phyloP scores from a whole-genome alignment of 2,797 vertebrate genomes.

The Etheostoma nigrum region DNA sequence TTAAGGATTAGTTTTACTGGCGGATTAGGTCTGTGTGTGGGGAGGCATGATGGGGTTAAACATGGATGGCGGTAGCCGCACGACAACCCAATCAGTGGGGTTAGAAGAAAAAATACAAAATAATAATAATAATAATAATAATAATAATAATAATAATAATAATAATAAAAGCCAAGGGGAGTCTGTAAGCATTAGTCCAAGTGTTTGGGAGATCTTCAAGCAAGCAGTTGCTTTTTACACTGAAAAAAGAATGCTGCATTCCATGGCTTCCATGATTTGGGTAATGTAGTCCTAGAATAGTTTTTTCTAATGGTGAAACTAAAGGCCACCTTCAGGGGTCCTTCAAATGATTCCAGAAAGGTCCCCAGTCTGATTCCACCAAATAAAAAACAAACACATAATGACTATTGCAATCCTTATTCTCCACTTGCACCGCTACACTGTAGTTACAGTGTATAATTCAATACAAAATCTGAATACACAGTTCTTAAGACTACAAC shows the following conservation, averaged over 20 bases:
- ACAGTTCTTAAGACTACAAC: conserved; percentile 14
- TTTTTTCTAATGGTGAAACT: conserved; percentile 23
- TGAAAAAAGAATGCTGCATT: conserved; percentile 14
- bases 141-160: conserved; percentile 30
- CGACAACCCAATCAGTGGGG: conserved; percentile 63
- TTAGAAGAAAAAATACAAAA: conserved; percentile 10
- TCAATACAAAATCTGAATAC: conserved; percentile 10
- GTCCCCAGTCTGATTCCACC: conserved; percentile 15
- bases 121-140: conserved; percentile 27
- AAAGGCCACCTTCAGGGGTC: conserved; percentile 52
- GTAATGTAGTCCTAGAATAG: not conserved
- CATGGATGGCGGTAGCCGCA: conserved; percentile 73
- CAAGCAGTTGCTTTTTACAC: conserved; percentile 53
- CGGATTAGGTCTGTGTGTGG: conserved; percentile 81
- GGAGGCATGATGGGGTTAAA: conserved; percentile 82
- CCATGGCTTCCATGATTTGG: conserved; percentile 3
- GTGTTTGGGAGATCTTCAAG: conserved; percentile 55
- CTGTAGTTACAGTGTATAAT: conserved; percentile 2
- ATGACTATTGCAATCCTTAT: conserved; percentile 9
- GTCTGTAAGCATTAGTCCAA: conserved; percentile 2
- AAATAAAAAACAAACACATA: conserved; percentile 18
- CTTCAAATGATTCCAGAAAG: conserved; percentile 39
- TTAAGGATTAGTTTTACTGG: conserved; percentile 87
- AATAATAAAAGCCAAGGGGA: conserved; percentile 32
- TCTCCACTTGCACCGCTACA: not conserved